These are phyloP conservation scores for Aphidoletes aphidimyza DNA, from an alignment of 2,888 invertebrate genomes.

Conservation along the genomic window DNA sequence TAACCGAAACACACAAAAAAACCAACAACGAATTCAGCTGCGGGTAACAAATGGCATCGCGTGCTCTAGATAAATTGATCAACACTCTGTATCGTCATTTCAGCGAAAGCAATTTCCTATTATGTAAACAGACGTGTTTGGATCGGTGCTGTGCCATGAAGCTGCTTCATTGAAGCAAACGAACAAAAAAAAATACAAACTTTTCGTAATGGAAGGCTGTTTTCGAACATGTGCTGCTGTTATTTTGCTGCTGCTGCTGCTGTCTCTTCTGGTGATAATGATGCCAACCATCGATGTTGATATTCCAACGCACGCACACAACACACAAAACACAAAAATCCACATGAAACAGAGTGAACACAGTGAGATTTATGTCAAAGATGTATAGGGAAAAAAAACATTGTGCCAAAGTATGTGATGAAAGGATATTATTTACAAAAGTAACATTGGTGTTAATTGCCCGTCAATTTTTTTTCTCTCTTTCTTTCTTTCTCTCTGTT, in stretches of 20 bases:
- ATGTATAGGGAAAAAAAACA: slow-evolving; percentile 45
- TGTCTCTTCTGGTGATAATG: slow-evolving; percentile 15
- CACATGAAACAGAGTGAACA: not conserved
- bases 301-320: slow-evolving; percentile 5
- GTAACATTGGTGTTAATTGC: slow-evolving; percentile 53
- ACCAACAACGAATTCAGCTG: not conserved
- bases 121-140: slow-evolving; percentile 28
- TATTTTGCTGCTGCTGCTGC: slow-evolving; percentile 23
- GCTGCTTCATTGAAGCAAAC: no score
- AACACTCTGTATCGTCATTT: slow-evolving; percentile 30
- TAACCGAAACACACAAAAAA: not conserved
- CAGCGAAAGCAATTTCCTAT: slow-evolving; percentile 50
- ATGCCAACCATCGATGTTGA: not conserved
- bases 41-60: slow-evolving; percentile 50
- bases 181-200: not conserved
- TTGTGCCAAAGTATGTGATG: slow-evolving; percentile 54
- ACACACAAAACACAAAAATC: not conserved
- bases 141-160: no score
- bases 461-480: not conserved
- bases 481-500: not conserved
- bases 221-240: slow-evolving; percentile 43
- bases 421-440: slow-evolving; percentile 53
- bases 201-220: not conserved
- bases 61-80: slow-evolving; percentile 52
- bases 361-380: slow-evolving; percentile 49